Evolutionary conservation across 2,113 vertebrate genomes (phyloP).

Genomic region (Aptenodytes patagonicus): DNA sequence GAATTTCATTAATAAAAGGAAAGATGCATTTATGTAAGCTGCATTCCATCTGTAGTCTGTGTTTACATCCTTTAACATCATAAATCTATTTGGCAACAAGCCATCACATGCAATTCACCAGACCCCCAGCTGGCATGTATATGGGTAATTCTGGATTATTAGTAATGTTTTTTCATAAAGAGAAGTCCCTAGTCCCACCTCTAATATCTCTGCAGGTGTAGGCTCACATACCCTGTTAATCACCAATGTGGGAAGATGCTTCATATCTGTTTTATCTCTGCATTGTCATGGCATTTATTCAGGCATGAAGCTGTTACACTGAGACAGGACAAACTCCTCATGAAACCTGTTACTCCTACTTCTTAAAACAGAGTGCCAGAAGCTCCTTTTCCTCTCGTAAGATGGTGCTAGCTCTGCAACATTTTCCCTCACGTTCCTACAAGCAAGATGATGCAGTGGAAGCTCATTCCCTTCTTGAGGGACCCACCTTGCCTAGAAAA

Average conservation of each 20-base stretch:
- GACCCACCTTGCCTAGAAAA: not conserved
- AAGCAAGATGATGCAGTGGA: not conserved
- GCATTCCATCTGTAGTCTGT: not conserved
- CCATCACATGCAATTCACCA: not conserved
- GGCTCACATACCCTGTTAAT: not conserved
- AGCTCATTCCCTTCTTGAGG: not conserved
- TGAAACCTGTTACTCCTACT: not conserved
- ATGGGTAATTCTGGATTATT: not conserved
- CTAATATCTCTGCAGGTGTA: not conserved
- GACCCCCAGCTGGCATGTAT: not conserved
- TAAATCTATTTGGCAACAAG: not conserved
- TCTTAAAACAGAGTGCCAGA: not conserved
- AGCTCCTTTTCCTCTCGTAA: not conserved
- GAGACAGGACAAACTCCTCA: not conserved
- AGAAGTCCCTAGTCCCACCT: not conserved
- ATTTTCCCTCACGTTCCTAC: fast-evolving
- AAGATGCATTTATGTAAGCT: not conserved
- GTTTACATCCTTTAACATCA: not conserved
- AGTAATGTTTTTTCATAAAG: not conserved
- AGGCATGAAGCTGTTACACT: not conserved
- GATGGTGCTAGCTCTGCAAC: not conserved
- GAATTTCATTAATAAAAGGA: not conserved
- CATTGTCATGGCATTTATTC: not conserved
- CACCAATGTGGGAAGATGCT: not conserved
- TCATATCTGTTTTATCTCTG: not conserved